Conservation (phyloP, 1,140 invertebrate species). For the Megalonaias nervosa region DNA sequence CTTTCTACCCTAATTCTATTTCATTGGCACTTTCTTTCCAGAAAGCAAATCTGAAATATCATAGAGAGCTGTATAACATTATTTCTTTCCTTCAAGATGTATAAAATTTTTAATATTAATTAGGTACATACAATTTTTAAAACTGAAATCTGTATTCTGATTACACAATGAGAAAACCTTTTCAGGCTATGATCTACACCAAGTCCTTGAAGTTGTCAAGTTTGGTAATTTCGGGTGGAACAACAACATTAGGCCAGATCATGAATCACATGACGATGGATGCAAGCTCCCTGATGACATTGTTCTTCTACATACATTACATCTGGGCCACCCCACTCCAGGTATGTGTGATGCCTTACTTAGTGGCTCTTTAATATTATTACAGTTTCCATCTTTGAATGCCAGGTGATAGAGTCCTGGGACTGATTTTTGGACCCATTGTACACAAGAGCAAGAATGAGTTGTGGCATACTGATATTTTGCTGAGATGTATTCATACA, state of each 20-base stretch:
- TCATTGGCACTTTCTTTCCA: no score
- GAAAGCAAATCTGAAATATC: no score
- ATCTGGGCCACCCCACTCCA: conserved; percentile 89
- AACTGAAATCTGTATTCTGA: neutral
- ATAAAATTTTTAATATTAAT: neutral
- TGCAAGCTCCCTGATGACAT: conserved; percentile 85
- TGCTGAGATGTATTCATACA: no score
- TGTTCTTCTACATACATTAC: conserved; percentile 89
- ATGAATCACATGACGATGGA: conserved; percentile 90
- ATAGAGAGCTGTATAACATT: no score
- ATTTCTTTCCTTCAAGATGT: neutral
- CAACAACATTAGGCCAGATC: conserved; percentile 73
- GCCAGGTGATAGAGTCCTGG: no score
- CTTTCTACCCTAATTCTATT: no score
- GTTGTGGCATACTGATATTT: no score
- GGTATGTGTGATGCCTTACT: conserved; percentile 70
- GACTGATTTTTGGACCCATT: no score
- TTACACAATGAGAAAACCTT: conserved; percentile 39
- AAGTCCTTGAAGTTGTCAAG: conserved; percentile 70
- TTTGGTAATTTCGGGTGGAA: conserved; percentile 62
- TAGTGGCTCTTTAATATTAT: no score
- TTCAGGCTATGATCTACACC: conserved; percentile 80
- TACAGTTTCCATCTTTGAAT: no score
- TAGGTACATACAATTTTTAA: neutral
- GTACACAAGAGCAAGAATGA: no score